Percentiles rank a stretch among this genome's conserved stretches.
Conservation (phyloP, 2,888 invertebrate species). For the Piscicola geometra region DNA sequence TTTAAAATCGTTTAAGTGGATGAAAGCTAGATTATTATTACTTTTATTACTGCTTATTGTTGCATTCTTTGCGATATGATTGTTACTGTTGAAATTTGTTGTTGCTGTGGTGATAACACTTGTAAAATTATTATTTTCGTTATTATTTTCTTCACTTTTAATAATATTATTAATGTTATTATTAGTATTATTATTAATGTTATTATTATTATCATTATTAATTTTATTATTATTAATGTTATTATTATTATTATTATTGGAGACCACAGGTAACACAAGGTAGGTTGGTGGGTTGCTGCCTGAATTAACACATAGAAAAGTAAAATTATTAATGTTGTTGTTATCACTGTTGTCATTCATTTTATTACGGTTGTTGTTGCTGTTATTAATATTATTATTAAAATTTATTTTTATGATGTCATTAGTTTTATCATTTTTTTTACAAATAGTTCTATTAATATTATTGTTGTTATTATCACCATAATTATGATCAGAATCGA, state of each 20-base stretch:
- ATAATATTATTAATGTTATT: not conserved
- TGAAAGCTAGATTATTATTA: no score
- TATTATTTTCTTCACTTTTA: not conserved
- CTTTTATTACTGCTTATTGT: no score
- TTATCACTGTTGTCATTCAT: not conserved
- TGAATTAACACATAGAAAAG: not conserved
- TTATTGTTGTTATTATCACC: slow-evolving; percentile 1
- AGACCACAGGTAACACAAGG: no score
- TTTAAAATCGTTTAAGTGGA: no score
- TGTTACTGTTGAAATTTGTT: no score
- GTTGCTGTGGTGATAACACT: no score
- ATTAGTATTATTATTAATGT: not conserved
- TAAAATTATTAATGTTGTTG: slow-evolving; percentile 4
- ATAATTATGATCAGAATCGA: not conserved
- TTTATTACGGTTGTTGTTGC: slow-evolving; percentile 1
- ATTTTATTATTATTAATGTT: not conserved
- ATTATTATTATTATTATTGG: slow-evolving; percentile 4
- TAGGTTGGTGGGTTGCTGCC: not conserved
- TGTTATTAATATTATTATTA: slow-evolving; percentile 1
- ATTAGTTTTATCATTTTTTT: not conserved
- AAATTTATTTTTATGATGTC: not conserved
- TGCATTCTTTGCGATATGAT: no score
- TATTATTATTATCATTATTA: not conserved
- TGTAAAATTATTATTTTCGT: slow-evolving; percentile 2
- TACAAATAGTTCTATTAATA: not conserved